A percentile compares a stretch with the other conserved stretches of the same genome.
These are phyloP conservation scores for Fistularia tabacaria DNA, from an alignment of 2,797 vertebrate species.

Conservation along the genomic window DNA sequence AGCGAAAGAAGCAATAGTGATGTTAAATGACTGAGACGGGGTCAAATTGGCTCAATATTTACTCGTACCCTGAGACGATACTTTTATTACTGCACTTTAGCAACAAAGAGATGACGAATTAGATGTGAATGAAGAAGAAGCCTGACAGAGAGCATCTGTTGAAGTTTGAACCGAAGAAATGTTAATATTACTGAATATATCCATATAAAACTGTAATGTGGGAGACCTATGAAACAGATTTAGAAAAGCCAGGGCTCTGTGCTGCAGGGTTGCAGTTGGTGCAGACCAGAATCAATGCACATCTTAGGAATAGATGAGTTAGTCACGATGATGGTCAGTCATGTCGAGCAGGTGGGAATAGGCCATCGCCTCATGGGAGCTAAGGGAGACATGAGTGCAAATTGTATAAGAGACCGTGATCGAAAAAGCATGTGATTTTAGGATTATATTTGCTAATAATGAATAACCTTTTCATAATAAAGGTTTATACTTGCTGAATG, in stretches of 20 bases:
- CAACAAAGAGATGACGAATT: too few species aligned
- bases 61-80: too few species aligned
- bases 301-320: slow-evolving; percentile 57
- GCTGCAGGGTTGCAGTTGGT: slow-evolving; percentile 42
- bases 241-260: slow-evolving; percentile 40
- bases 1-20: too few species aligned
- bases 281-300: slow-evolving; percentile 62
- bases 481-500: too few species aligned
- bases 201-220: slow-evolving; percentile 52
- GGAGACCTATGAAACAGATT: slow-evolving; percentile 43
- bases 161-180: too few species aligned
- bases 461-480: too few species aligned
- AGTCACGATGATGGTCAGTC: slow-evolving; percentile 60
- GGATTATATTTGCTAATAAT: too few species aligned
- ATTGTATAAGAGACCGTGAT: slow-evolving; percentile 24
- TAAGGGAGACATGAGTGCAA: slow-evolving; percentile 48
- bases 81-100: too few species aligned
- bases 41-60: too few species aligned
- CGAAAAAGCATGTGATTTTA: slow-evolving; percentile 1
- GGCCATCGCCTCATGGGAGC: slow-evolving; percentile 50
- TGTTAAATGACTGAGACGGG: too few species aligned
- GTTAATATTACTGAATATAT: slow-evolving; percentile 41
- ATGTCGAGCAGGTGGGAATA: slow-evolving; percentile 52
- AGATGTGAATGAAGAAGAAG: too few species aligned
- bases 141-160: too few species aligned